Percentiles rank a stretch among this genome's conserved stretches.
phyloP scores from a whole-genome alignment of 2,888 invertebrate species.

The Dastarcus helophoroides region DNA sequence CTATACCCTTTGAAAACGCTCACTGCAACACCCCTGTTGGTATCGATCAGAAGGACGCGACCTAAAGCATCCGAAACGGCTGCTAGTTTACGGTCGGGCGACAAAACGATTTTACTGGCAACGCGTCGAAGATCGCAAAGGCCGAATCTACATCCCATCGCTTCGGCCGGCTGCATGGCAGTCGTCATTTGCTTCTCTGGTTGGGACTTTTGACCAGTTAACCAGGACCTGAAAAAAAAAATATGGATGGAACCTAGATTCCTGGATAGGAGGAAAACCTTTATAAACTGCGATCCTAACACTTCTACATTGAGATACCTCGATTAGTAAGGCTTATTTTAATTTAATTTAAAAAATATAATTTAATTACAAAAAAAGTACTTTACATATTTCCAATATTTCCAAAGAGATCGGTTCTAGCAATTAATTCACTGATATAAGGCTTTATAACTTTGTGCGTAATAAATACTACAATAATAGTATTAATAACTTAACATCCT shows the following conservation, averaged over 20 bases:
- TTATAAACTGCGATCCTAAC: constrained; percentile 2
- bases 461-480: too few species aligned
- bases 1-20: constrained; percentile 93
- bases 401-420: too few species aligned
- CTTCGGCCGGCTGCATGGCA: constrained; percentile 52
- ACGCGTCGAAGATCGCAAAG: constrained; percentile 68
- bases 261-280: constrained; percentile 7
- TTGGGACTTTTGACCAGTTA: constrained; percentile 37
- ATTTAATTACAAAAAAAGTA: too few species aligned
- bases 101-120: constrained; percentile 62
- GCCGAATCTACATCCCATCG: constrained; percentile 69
- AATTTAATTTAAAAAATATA: too few species aligned
- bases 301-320: too few species aligned
- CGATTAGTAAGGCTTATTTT: too few species aligned
- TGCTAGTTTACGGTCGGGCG: constrained; percentile 69
- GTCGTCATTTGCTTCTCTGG: constrained; percentile 32
- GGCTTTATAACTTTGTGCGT: too few species aligned
- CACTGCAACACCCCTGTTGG: constrained; percentile 63
- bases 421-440: too few species aligned
- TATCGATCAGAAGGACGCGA: constrained; percentile 77
- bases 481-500: too few species aligned
- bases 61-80: constrained; percentile 79
- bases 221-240: constrained; percentile 37
- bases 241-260: constrained; percentile 3
- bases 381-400: too few species aligned